Evolutionary conservation across 2,797 vertebrate species (phyloP), one percentile per base, ranked within the genome.

Genomic region (Eulemur coronatus): DNA sequence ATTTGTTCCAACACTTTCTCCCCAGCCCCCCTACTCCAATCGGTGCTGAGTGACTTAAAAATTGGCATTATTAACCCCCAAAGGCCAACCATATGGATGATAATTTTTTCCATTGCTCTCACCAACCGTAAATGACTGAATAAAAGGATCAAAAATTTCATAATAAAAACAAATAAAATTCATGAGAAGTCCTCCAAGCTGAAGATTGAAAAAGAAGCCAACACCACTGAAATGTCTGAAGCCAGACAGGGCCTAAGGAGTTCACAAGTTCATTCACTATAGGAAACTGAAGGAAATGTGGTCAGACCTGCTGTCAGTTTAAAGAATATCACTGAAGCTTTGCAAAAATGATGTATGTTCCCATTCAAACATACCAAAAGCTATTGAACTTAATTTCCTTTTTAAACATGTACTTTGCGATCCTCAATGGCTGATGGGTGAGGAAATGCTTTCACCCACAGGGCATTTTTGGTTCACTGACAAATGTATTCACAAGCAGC

Each of bases 321-420:
- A 95, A 98, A 98, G 97, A 98, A 96, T 97, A 98, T 98, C 96
- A 95, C 80, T 79, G 84, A 80, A 96, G 63, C 95, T 98, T 97
- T 98, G 97, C 96, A 97, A 97, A 95, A 91, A 98, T 98, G 98
- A 98, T 98, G 38, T 97, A 98, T 98, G 98, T 97, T 98, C 97
- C 98, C 97, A 98, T 98, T 98, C 98, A 98, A 98, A 98, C 69
- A 70, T 26, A 97, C 84, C 69, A 97, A 76, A 93, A 98, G 87
- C 95, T 98, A 97, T 92, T 98, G 97, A 98, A 97, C 94, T 97
- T 91, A 96, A 96, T 97, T 98, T 98, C 98, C 98, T 93, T 92
- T 97, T 43, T 89, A 95, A 65, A 97, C 97, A 97, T 97, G 96
- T 94, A 93, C 85, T 97, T 97, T 81, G 76, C 26, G 76, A 41